Percentiles rank a stretch among this genome's conserved stretches.
These are phyloP conservation scores for Euglossa dilemma DNA, from an alignment of 1,140 invertebrate genomes.

Conservation along the genomic window DNA sequence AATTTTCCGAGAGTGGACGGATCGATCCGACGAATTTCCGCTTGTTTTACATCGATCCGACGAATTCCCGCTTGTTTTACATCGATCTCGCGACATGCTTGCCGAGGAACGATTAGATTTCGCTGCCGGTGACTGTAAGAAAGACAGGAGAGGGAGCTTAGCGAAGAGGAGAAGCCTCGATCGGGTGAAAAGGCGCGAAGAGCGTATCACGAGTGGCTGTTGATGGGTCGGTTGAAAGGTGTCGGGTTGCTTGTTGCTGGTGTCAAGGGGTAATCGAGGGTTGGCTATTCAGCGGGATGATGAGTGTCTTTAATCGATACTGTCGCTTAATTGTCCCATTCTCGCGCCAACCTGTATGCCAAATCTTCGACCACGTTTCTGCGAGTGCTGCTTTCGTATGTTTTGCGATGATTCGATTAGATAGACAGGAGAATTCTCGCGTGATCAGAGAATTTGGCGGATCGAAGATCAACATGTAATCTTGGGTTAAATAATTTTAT, in stretches of 20 bases:
- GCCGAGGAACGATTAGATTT: constrained; percentile 12
- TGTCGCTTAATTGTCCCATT: neutral
- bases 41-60: constrained; percentile 17
- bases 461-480: too few relatives aligned
- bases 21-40: neutral
- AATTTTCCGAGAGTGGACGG: neutral
- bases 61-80: constrained; percentile 12
- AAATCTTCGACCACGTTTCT: too few relatives aligned
- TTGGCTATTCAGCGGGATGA: neutral
- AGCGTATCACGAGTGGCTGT: neutral
- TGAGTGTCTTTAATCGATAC: neutral
- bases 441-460: too few relatives aligned
- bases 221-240: neutral
- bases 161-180: neutral
- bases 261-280: neutral
- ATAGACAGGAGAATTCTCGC: too few relatives aligned
- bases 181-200: neutral
- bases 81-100: constrained; percentile 4
- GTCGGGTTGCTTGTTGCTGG: neutral
- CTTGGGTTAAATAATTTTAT: too few relatives aligned
- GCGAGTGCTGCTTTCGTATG: too few relatives aligned
- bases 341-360: too few relatives aligned
- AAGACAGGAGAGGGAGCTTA: neutral
- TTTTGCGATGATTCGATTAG: too few relatives aligned
- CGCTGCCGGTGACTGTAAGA: neutral